Evolutionary conservation across 2,113 vertebrate species (phyloP).

Genomic region (Ochotona curzoniae): DNA sequence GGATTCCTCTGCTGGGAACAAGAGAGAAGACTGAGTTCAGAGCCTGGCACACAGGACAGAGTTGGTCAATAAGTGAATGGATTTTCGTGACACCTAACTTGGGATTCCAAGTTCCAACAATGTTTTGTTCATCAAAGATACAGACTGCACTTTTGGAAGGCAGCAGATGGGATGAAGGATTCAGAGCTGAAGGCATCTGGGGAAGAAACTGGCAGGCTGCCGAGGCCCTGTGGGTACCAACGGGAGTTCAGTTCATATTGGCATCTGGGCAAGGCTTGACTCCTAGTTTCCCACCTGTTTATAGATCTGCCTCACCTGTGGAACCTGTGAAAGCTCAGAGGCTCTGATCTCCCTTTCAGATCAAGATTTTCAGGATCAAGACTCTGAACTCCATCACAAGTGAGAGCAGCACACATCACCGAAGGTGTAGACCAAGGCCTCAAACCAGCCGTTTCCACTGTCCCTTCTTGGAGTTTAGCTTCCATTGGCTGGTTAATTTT

Average conservation of each 20-base stretch:
- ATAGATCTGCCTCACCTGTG: not conserved
- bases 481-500: constrained; percentile 13
- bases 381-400: not conserved
- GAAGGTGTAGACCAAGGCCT: not conserved
- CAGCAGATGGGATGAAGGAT: not conserved
- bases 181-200: not conserved
- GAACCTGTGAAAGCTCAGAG: not conserved
- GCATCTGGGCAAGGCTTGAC: constrained; percentile 12
- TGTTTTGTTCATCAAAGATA: not conserved
- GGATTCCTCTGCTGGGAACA: not conserved
- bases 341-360: not conserved
- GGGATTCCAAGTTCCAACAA: not conserved
- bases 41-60: not conserved
- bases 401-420: not conserved
- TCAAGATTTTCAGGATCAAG: not conserved
- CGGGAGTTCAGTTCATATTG: not conserved
- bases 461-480: constrained; percentile 25
- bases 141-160: not conserved
- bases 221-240: not conserved
- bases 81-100: not conserved
- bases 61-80: not conserved
- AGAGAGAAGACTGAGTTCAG: not conserved
- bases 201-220: not conserved
- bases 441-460: not conserved
- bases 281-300: not conserved